Conservation (phyloP, 2,113 vertebrate genomes). For the Melanerpes aurifrons region DNA sequence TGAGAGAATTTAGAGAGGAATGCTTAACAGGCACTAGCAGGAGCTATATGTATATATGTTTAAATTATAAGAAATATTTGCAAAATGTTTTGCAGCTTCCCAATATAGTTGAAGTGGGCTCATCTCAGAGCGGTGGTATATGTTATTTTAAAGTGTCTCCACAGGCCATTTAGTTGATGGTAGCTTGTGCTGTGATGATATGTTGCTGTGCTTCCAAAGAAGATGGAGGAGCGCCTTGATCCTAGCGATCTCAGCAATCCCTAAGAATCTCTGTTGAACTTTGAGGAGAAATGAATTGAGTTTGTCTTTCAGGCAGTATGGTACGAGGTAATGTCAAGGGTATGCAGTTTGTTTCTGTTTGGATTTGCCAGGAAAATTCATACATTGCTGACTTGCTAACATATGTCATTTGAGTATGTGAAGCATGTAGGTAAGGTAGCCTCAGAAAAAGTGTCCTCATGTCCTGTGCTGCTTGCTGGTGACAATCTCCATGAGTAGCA, state of each 20-base stretch:
- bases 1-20: constrained; percentile 23
- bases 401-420: constrained; percentile 67
- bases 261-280: constrained; percentile 5
- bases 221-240: neutral
- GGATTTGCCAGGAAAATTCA: constrained; percentile 56
- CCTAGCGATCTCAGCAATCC: neutral
- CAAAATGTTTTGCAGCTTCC: neutral
- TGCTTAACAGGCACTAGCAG: constrained; percentile 3
- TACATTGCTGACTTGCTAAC: constrained; percentile 63
- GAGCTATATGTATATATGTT: constrained; percentile 12
- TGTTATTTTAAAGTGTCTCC: neutral
- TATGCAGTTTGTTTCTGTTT: constrained; percentile 29
- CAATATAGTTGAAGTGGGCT: neutral
- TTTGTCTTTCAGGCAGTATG: constrained; percentile 50
- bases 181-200: neutral
- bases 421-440: constrained; percentile 68
- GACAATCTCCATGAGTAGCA: neutral
- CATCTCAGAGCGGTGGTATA: neutral
- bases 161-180: neutral
- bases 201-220: neutral
- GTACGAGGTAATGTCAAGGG: constrained; percentile 57
- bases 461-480: neutral
- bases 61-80: constrained; percentile 41
- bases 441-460: neutral
- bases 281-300: constrained; percentile 60